phyloP scores from a whole-genome alignment of 1,140 invertebrate genomes.

The Brachionus paranguensis region DNA sequence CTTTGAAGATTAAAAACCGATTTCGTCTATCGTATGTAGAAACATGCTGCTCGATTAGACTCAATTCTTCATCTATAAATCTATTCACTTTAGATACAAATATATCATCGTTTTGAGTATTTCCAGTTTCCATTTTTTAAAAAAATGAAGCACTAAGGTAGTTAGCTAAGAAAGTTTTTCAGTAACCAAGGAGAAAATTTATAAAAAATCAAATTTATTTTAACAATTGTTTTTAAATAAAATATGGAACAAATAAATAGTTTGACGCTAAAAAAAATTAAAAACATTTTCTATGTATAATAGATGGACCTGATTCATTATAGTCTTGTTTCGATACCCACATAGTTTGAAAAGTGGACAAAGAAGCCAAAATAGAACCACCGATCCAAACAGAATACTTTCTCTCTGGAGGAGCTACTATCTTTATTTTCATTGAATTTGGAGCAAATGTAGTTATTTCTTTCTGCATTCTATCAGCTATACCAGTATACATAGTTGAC shows the following conservation, averaged over 20 bases:
- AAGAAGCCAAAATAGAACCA: slow-evolving; percentile 55
- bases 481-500: slow-evolving; percentile 60
- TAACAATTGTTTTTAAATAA: slow-evolving; percentile 56
- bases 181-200: not conserved
- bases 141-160: not conserved
- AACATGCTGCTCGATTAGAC: not conserved
- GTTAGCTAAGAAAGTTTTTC: not conserved
- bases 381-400: slow-evolving; percentile 56
- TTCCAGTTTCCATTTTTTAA: not conserved
- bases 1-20: not conserved
- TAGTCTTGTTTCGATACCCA: slow-evolving; percentile 93
- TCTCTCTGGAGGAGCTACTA: slow-evolving; percentile 57
- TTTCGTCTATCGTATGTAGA: not conserved
- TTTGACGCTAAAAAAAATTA: slow-evolving; percentile 60
- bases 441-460: slow-evolving; percentile 60
- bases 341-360: slow-evolving; percentile 61
- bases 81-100: not conserved
- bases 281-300: slow-evolving; percentile 90
- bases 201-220: not conserved
- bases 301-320: slow-evolving; percentile 83
- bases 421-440: slow-evolving; percentile 55
- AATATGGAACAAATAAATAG: slow-evolving; percentile 58
- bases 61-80: not conserved
- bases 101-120: not conserved
- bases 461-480: slow-evolving; percentile 58